These are phyloP conservation scores for Talpa occidentalis DNA, from an alignment of 2,113 vertebrate genomes.

Conservation along the genomic window DNA sequence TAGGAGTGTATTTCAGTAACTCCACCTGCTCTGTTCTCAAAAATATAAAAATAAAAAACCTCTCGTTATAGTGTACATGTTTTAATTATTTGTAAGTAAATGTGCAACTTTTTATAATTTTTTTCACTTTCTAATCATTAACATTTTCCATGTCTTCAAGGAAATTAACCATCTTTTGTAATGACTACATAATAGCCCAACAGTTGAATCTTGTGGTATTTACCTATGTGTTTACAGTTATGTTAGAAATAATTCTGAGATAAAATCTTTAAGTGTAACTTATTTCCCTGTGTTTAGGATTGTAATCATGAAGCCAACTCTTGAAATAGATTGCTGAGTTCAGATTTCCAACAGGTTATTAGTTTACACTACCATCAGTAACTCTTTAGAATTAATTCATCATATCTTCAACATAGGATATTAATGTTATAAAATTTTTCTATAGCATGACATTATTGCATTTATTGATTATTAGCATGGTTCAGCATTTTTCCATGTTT, in stretches of 20 bases:
- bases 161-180: conserved; percentile 17
- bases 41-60: too few species aligned
- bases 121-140: conserved; percentile 36
- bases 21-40: too few species aligned
- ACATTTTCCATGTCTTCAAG: conserved; percentile 6
- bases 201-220: background rate
- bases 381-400: conserved; percentile 7
- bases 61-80: background rate
- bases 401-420: background rate
- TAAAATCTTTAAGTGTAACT: conserved; percentile 33
- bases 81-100: background rate
- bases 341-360: conserved; percentile 6
- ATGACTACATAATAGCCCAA: background rate
- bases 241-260: conserved; percentile 4
- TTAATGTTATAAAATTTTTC: conserved; percentile 34
- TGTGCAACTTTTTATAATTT: conserved; percentile 15
- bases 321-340: background rate
- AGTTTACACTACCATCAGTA: background rate
- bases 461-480: conserved; percentile 42
- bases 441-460: conserved; percentile 15
- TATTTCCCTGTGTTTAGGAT: background rate
- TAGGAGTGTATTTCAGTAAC: too few species aligned
- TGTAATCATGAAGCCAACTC: background rate
- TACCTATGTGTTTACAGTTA: background rate
- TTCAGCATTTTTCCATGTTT: conserved; percentile 33